Evolutionary conservation across 2,113 vertebrate species (phyloP).

Genomic region (Nothocercus julius): DNA sequence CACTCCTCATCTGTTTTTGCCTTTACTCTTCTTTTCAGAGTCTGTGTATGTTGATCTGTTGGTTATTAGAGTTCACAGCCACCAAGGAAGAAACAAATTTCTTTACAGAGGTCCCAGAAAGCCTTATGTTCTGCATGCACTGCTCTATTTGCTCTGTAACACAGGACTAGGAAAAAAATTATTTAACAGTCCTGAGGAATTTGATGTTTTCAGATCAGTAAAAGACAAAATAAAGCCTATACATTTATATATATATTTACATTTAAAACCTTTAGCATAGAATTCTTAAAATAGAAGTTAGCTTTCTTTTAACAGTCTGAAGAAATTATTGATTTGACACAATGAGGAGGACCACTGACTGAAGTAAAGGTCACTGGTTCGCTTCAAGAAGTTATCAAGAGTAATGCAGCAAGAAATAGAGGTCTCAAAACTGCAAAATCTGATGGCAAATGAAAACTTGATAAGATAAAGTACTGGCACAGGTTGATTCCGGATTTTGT

Average conservation of each 20-base stretch:
- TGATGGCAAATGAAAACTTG: not conserved
- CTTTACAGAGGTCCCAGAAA: not conserved
- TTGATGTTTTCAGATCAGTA: not conserved
- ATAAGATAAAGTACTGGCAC: not conserved
- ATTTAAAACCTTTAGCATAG: not conserved
- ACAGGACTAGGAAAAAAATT: not conserved
- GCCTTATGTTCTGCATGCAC: not conserved
- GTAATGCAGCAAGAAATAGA: not conserved
- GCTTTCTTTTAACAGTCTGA: not conserved
- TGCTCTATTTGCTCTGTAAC: not conserved
- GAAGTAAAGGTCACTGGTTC: slow-evolving; percentile 37
- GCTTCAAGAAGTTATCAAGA: not conserved
- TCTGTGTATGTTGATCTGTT: not conserved
- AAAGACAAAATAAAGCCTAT: not conserved
- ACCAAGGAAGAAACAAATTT: not conserved
- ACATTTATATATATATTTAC: no score
- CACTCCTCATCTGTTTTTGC: not conserved
- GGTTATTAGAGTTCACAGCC: not conserved
- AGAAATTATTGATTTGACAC: slow-evolving; percentile 23
- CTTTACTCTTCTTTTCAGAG: not conserved
- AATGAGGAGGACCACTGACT: not conserved
- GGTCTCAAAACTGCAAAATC: slow-evolving; percentile 7
- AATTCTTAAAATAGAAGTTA: slow-evolving; percentile 16
- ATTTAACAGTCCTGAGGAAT: not conserved
- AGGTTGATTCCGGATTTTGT: not conserved